Evolutionary conservation across 2,888 invertebrate genomes (phyloP), one percentile per base, ranked within the genome.

Genomic region (Proisotoma minuta): DNA sequence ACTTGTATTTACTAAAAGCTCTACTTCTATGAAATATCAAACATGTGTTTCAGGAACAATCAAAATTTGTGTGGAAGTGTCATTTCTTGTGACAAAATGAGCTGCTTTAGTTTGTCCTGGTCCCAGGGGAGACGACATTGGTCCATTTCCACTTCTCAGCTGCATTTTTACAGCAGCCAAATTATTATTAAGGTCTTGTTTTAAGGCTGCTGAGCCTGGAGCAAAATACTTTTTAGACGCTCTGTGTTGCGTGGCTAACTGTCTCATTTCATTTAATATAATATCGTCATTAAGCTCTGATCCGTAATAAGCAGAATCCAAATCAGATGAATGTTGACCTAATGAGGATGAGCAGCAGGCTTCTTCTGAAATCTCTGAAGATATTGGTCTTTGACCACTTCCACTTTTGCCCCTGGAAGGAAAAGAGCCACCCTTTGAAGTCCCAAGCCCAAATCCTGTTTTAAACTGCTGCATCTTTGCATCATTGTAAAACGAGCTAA

Each of bases 11-110:
- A n/a, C n/a, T n/a, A n/a, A n/a, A n/a, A n/a, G n/a, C n/a, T n/a
- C n/a, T n/a, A n/a, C n/a, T n/a, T n/a, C n/a, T n/a, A n/a, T n/a
- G n/a, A 23, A 52, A 53, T 29, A 47, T 62, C 56, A 72, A 62
- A 72, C 69, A 59, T 70, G 68, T n/a, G 72, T 72, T 65, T 72
- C 72, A 40, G 72, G 72, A 54, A 72, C 68, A 61, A 72, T 71
- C 15, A 72, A 62, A 24, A 72, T 72, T 68, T 71, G 66, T 20
- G 72, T 72, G 1, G 66, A 64, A 43, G 65, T 60, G n/a, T 72
- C 70, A 65, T 68, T 69, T 61, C 70, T 63, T 28, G 70, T 71
- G 26, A 72, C 70, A 60, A 72, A 71, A 62, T 72, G 70, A 49
- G 67, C 63, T 29, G 69, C 51, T 48, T 67, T 65, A 27, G 66